Evolutionary conservation across 2,888 invertebrate genomes (phyloP).

Genomic region (Pollenia amentaria): DNA sequence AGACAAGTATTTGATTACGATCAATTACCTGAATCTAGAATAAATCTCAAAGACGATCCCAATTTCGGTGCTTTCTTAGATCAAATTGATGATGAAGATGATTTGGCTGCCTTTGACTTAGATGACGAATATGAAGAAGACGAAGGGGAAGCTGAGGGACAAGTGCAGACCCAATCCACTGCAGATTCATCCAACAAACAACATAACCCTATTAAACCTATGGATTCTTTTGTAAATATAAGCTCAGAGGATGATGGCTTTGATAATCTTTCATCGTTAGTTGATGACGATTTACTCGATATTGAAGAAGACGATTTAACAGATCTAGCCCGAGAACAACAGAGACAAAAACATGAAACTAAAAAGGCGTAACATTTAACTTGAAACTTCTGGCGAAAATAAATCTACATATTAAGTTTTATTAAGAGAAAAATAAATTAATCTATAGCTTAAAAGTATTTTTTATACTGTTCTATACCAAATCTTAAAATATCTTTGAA

Average conservation of each 20-base stretch:
- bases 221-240: conserved; percentile 79
- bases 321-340: conserved; percentile 52
- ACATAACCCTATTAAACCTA: conserved; percentile 78
- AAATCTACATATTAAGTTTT: conserved; percentile 23
- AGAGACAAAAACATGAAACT: conserved; percentile 24
- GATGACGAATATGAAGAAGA: conserved; percentile 75
- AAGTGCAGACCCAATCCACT: conserved; percentile 37
- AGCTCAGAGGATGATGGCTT: conserved; percentile 79
- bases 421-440: conserved; percentile 29
- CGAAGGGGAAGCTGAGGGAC: conserved; percentile 28
- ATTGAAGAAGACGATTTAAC: conserved; percentile 73
- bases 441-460: conserved; percentile 62
- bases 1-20: conserved; percentile 84
- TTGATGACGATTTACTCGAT: conserved; percentile 73
- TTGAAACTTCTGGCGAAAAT: not conserved
- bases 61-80: conserved; percentile 64
- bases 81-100: conserved; percentile 67
- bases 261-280: conserved; percentile 73
- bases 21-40: conserved; percentile 82
- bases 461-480: conserved; percentile 81
- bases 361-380: conserved; percentile 67
- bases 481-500: conserved; percentile 79
- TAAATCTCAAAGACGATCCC: conserved; percentile 54
- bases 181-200: conserved; percentile 67
- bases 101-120: conserved; percentile 69